Evolutionary conservation across 2,888 invertebrate species (phyloP).

Genomic region (Lochmaea crataegi): DNA sequence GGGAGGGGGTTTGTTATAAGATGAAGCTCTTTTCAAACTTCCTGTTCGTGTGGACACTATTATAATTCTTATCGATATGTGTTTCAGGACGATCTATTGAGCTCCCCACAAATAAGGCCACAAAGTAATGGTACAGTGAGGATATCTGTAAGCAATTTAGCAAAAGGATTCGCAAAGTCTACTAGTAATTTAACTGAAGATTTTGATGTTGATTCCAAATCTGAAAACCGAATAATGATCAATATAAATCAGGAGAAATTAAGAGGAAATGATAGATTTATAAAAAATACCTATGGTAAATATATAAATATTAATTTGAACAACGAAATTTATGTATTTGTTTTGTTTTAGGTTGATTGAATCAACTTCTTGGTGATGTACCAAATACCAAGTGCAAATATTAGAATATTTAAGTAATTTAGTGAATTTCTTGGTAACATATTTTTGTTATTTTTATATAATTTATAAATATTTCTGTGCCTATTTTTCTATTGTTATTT

Average conservation of each 20-base stretch:
- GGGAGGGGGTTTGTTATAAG: too few species aligned
- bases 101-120: conserved; percentile 58
- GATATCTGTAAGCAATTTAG: conserved; percentile 60
- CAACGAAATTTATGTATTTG: neutral
- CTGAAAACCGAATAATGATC: conserved; percentile 61
- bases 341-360: conserved; percentile 16
- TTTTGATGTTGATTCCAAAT: conserved; percentile 44
- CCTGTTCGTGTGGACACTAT: neutral
- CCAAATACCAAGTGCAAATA: conserved; percentile 29
- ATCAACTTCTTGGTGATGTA: conserved; percentile 8
- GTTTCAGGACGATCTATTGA: conserved; percentile 61
- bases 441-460: conserved; percentile 24
- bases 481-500: conserved; percentile 23
- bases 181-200: conserved; percentile 57
- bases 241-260: conserved; percentile 57
- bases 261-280: conserved; percentile 11
- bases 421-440: neutral
- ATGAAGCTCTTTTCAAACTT: too few species aligned
- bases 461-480: conserved; percentile 25
- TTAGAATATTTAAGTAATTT: conserved; percentile 3
- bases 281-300: conserved; percentile 32
- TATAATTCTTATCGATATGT: neutral
- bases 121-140: conserved; percentile 63
- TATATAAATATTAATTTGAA: neutral
- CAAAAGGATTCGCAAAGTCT: conserved; percentile 60